Conservation (phyloP, 2,113 vertebrate genomes). For the Alligator sinensis region DNA sequence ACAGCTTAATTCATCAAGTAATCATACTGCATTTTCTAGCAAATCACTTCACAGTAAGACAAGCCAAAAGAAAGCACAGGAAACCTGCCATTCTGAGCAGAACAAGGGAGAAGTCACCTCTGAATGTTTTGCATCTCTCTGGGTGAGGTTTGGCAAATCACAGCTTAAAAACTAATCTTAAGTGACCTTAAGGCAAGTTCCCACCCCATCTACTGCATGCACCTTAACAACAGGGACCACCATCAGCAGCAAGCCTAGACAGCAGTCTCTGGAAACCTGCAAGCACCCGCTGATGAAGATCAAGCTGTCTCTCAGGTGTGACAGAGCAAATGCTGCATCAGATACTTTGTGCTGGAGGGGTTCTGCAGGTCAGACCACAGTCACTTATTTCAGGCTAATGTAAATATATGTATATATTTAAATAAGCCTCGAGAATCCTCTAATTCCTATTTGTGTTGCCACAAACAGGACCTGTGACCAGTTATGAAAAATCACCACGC, state of each 20-base stretch:
- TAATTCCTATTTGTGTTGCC: too few relatives aligned
- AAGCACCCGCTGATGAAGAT: not conserved
- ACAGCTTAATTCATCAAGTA: slow-evolving; percentile 63
- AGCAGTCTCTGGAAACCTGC: not conserved
- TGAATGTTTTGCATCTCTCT: not conserved
- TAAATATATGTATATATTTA: not conserved
- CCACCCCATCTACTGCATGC: not conserved
- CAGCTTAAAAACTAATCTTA: not conserved
- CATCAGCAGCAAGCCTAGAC: not conserved
- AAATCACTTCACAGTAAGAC: slow-evolving; percentile 57
- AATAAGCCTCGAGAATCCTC: not conserved
- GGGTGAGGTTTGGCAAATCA: not conserved
- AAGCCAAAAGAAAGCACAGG: not conserved
- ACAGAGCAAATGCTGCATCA: not conserved
- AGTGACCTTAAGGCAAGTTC: not conserved
- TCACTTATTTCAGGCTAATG: not conserved
- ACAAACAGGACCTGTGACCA: too few relatives aligned
- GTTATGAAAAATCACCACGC: not conserved
- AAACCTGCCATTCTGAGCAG: not conserved
- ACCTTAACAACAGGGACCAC: not conserved
- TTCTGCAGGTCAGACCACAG: not conserved
- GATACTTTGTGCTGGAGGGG: not conserved
- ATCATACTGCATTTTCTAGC: not conserved
- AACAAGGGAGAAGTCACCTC: not conserved
- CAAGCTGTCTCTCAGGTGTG: not conserved